Conservation (phyloP, 2,888 invertebrate genomes). For the Hydroisotoma schaefferi region DNA sequence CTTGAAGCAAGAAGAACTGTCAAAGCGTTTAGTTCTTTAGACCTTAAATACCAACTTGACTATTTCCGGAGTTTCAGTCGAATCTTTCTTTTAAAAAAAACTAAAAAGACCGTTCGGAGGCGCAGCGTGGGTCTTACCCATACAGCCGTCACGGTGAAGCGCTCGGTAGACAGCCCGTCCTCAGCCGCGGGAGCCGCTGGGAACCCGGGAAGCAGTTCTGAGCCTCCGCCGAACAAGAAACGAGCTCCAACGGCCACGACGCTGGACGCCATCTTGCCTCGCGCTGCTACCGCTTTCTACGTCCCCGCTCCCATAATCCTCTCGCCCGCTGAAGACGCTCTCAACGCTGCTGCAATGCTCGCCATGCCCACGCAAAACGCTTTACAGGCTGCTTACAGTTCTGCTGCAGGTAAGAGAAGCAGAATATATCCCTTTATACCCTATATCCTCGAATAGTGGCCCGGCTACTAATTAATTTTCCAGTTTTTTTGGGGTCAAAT, state of each 20-base stretch:
- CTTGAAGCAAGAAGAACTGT: too few species aligned
- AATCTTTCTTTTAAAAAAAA: too few species aligned
- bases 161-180: conserved; percentile 41
- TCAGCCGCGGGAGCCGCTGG: conserved; percentile 21
- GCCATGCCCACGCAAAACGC: conserved; percentile 35
- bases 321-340: conserved; percentile 37
- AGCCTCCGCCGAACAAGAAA: conserved; percentile 40
- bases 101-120: too few species aligned
- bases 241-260: conserved; percentile 34
- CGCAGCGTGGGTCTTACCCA: conserved; percentile 5
- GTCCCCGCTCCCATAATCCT: conserved; percentile 43
- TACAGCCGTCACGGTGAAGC: conserved; percentile 41
- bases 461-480: too few species aligned
- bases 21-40: too few species aligned
- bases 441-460: too few species aligned
- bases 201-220: conserved; percentile 21
- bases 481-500: too few species aligned
- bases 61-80: too few species aligned
- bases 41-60: too few species aligned
- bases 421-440: too few species aligned
- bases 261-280: conserved; percentile 34
- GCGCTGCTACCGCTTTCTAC: conserved; percentile 34
- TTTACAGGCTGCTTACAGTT: conserved; percentile 3
- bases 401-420: conserved; percentile 3
- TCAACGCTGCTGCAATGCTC: conserved; percentile 32